These are phyloP conservation scores for Labeo calbasu DNA, from an alignment of 2,797 vertebrate species.

Conservation along the genomic window DNA sequence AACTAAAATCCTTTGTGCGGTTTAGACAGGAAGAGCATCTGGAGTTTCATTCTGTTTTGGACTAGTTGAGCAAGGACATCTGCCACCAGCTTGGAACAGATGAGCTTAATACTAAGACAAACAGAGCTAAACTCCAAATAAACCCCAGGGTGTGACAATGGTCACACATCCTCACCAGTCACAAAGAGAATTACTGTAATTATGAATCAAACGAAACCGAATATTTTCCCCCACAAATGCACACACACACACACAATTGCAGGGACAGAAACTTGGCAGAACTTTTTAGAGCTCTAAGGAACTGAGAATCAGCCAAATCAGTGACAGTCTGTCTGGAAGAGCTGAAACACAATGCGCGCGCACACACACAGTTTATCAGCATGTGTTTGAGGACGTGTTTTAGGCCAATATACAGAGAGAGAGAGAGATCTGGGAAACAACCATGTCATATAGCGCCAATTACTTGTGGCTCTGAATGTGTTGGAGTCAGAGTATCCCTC, in stretches of 20 bases:
- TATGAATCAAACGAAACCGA: not conserved
- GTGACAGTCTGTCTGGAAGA: conserved; percentile 23
- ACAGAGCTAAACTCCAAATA: conserved; percentile 25
- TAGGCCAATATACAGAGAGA: not conserved
- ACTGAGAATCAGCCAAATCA: conserved; percentile 12
- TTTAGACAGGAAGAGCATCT: conserved; percentile 2
- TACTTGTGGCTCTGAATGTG: conserved; percentile 22
- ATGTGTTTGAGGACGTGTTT: conserved; percentile 10
- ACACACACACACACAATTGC: not conserved
- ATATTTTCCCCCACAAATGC: conserved; percentile 1
- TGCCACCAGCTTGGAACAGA: conserved; percentile 23
- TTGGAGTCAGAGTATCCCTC: conserved; percentile 8
- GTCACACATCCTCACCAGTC: conserved; percentile 3
- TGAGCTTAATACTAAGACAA: conserved; percentile 15
- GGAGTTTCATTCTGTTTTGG: not conserved
- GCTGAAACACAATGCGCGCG: not conserved
- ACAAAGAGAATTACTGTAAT: conserved; percentile 10
- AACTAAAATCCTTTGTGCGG: not conserved
- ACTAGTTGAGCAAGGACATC: not conserved
- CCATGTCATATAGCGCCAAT: conserved; percentile 1
- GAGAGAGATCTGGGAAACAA: conserved; percentile 2
- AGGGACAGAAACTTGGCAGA: conserved; percentile 18
- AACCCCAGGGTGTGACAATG: conserved; percentile 1
- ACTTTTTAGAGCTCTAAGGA: conserved; percentile 8
- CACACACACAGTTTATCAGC: conserved; percentile 18